phyloP scores from a whole-genome alignment of 2,113 vertebrate genomes.

The Hemiprocne comata region DNA sequence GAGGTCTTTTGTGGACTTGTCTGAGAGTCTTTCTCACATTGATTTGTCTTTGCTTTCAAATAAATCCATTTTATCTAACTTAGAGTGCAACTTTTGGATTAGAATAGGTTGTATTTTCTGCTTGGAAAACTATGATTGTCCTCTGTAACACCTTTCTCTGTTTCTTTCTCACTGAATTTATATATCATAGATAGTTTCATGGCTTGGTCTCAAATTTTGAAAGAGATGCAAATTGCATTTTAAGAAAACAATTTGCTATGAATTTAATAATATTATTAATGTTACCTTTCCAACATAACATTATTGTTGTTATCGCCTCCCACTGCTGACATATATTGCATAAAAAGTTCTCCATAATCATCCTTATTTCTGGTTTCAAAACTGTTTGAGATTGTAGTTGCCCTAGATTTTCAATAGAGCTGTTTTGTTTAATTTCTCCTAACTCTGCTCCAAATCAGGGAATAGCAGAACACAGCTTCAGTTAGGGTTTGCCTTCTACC shows the following conservation, averaged over 20 bases:
- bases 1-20: not conserved
- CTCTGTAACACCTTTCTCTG: not conserved
- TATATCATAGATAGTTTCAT: not conserved
- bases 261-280: not conserved
- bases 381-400: not conserved
- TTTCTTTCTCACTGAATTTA: not conserved
- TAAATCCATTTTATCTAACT: not conserved
- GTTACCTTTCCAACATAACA: not conserved
- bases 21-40: not conserved
- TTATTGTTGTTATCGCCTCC: not conserved
- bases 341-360: not conserved
- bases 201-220: not conserved
- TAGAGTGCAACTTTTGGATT: not conserved
- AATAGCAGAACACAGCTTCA: not conserved
- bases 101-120: not conserved
- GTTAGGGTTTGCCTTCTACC: not conserved
- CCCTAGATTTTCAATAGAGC: not conserved
- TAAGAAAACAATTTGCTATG: not conserved
- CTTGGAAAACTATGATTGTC: not conserved
- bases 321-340: not conserved
- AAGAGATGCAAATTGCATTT: not conserved
- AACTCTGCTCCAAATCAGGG: not conserved
- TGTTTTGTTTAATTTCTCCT: not conserved
- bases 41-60: not conserved
- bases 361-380: not conserved